These are phyloP conservation scores for Zootoca vivipara DNA, from an alignment of 2,113 vertebrate species.

Conservation along the genomic window DNA sequence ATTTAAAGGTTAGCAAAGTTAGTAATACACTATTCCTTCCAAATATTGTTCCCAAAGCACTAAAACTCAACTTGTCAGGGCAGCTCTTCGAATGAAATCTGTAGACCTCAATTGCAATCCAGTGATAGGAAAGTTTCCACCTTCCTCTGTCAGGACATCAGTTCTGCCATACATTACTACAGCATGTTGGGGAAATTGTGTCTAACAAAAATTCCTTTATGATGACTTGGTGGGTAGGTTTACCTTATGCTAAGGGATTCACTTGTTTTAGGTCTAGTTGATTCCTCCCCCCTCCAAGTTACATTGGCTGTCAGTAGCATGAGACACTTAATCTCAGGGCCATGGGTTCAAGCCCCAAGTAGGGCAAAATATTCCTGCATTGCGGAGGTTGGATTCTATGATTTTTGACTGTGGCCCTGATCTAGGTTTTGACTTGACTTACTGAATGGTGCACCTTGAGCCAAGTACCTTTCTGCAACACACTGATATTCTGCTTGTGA, in stretches of 20 bases:
- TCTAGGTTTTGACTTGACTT: background rate
- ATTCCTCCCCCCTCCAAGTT: background rate
- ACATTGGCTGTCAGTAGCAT: too few species aligned
- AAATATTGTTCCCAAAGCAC: too few species aligned
- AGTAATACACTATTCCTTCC: too few species aligned
- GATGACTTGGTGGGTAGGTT: background rate
- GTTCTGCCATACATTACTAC: background rate
- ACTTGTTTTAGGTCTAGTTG: background rate
- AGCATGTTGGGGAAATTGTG: background rate
- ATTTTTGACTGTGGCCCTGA: background rate
- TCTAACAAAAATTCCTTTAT: background rate
- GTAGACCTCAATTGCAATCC: background rate
- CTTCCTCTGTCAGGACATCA: background rate
- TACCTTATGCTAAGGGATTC: background rate
- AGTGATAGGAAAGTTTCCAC: background rate
- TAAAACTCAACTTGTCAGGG: background rate
- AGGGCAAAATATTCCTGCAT: too few species aligned
- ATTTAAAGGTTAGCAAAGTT: background rate
- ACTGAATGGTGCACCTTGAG: background rate
- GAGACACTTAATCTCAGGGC: too few species aligned
- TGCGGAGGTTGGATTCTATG: too few species aligned
- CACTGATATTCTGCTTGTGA: background rate
- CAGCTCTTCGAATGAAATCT: background rate
- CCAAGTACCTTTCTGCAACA: background rate
- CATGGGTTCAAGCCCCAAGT: too few species aligned